Conservation (phyloP, 2,797 vertebrate genomes). For the Alosa sapidissima region DNA sequence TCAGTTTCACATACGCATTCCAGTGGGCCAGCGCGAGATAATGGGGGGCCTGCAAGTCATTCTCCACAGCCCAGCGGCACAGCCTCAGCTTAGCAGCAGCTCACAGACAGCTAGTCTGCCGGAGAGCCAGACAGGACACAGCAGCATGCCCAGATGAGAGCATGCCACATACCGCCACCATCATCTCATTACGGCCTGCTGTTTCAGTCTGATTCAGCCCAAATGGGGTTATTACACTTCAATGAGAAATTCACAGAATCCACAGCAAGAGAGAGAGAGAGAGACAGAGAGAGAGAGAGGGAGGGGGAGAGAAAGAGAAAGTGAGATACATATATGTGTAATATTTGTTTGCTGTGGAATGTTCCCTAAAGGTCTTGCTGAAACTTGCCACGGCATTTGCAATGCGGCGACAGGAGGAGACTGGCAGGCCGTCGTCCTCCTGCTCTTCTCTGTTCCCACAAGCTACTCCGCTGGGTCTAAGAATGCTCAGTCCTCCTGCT, state of each 20-base stretch:
- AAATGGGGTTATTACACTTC: not conserved
- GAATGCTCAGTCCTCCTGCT: not conserved
- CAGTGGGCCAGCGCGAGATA: not conserved
- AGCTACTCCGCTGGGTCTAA: not conserved
- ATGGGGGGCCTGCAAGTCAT: not conserved
- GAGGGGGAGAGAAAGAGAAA: not conserved
- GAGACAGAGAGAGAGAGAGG: not conserved
- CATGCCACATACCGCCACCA: not conserved
- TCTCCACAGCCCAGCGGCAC: not conserved
- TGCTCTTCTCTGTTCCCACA: constrained; percentile 1
- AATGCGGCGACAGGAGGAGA: not conserved
- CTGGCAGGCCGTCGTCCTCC: not conserved
- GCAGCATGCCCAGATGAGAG: not conserved
- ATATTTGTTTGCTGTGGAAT: constrained; percentile 12
- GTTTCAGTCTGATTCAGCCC: not conserved
- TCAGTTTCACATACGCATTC: constrained; percentile 9
- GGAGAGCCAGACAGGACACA: not conserved
- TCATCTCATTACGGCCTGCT: constrained; percentile 5
- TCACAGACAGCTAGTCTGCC: not conserved
- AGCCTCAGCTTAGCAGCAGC: not conserved
- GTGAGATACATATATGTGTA: not conserved
- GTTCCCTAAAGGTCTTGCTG: not conserved
- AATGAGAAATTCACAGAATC: not conserved
- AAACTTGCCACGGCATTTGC: constrained; percentile 12
- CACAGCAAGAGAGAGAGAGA: not conserved